Conservation (phyloP, 1,140 invertebrate species). For the Ganaspis sp. region DNA sequence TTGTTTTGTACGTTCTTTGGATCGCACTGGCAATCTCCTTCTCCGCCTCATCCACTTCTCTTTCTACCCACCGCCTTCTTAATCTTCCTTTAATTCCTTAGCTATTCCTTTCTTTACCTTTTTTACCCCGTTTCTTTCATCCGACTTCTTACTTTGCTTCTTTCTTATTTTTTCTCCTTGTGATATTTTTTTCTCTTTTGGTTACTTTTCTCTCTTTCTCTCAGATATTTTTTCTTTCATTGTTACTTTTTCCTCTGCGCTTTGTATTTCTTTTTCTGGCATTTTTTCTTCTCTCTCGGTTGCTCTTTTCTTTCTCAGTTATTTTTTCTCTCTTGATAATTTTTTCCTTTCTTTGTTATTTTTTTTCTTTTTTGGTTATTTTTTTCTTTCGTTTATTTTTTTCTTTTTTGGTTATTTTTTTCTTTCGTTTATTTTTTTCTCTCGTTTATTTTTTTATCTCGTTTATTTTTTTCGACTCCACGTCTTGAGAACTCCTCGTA, state of each 20-base stretch:
- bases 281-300: constrained; percentile 33
- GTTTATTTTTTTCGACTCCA: background rate
- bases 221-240: background rate
- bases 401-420: no score
- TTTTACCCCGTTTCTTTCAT: constrained; percentile 40
- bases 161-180: constrained; percentile 46
- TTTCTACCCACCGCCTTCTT: constrained; percentile 52
- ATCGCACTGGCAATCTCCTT: constrained; percentile 36
- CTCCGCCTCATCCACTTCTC: constrained; percentile 29
- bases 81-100: constrained; percentile 63
- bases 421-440: background rate
- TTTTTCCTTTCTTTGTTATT: constrained; percentile 7
- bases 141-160: constrained; percentile 48
- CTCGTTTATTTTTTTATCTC: constrained; percentile 20
- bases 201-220: no score
- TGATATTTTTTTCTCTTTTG: background rate
- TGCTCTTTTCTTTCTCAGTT: background rate
- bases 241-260: background rate
- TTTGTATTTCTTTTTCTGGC: constrained; percentile 32
- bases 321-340: background rate
- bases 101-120: constrained; percentile 55
- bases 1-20: constrained; percentile 33
- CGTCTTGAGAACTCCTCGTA: background rate
- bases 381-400: no score
- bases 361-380: no score